Base-by-base conservation (phyloP, 2,797 vertebrate genomes). In the Cuniculus paca region DNA sequence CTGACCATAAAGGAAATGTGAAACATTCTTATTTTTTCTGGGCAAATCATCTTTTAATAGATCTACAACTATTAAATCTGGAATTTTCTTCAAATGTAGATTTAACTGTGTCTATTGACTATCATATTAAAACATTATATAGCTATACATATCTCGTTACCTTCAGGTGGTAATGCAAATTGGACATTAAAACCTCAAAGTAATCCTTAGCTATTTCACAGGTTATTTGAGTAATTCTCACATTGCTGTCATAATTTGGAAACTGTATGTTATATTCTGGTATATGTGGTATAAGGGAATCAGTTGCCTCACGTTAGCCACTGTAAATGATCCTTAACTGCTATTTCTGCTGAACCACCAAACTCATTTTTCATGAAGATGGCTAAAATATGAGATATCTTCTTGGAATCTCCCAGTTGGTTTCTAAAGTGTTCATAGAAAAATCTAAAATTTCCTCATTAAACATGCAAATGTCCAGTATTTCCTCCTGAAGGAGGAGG, bases 21-120 rank as follows among this genome's bases (percentile, higher is more conserved):
- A 95, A 92, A 34, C 3, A 16, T 5, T 52, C 34, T 3, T 26
- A 28, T 61, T 42, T 78, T 45, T 48, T 48, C 82, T 77, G 36
- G 50, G 26, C 74, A 68, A 22, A 93, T 6, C 17, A 20, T 17
- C 61, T n/a, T n/a, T n/a, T n/a, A n/a, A n/a, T n/a, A 39, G 39
- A 24, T 50, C 50, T 45, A 75, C 20, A 88, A 20, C 54, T 86
- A 48, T 65, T 61, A 56, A 83, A 83, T 60, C 28, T 50, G 63
- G 17, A 83, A 26, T 87, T 94, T 85, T 90, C 39, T 84, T 89
- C 48, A 81, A 58, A 63, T 58, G 1, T 77, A 80, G 5, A 68
- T 96, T 81, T 83, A 82, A 78, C 31, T 63, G 31, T 83, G 10
- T 19, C 63, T 89, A 48, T 80, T 89, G 70, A 22, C 20, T 79